These are phyloP conservation scores for Anticlea derivata DNA, from an alignment of 2,888 invertebrate genomes.

Conservation along the genomic window DNA sequence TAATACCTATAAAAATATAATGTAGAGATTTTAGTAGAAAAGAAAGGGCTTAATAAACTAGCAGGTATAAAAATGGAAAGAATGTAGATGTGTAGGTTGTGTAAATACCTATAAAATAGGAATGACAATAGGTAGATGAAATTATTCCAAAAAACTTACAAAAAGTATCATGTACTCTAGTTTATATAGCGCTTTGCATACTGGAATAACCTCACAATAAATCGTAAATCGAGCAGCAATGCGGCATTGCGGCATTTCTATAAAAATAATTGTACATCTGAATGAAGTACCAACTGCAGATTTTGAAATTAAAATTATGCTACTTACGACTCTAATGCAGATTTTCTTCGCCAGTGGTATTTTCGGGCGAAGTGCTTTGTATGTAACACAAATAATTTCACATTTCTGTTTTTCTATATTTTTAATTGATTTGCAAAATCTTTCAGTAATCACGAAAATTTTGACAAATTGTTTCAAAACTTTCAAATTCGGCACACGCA, in stretches of 20 bases:
- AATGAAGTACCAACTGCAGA: constrained; percentile 15
- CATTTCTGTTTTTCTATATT: constrained; percentile 62
- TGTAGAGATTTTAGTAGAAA: no score
- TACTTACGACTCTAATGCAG: constrained; percentile 65
- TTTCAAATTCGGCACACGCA: constrained; percentile 73
- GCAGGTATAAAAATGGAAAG: no score
- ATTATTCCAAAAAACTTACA: neutral
- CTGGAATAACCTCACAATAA: constrained; percentile 40
- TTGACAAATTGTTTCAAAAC: constrained; percentile 66
- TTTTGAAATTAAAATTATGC: constrained; percentile 38
- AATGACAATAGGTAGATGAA: neutral
- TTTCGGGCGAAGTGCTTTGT: constrained; percentile 46
- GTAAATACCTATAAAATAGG: no score
- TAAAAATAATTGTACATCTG: constrained; percentile 26
- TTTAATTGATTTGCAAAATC: constrained; percentile 46
- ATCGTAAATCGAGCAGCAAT: constrained; percentile 70
- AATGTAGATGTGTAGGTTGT: no score
- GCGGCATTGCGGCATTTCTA: constrained; percentile 53
- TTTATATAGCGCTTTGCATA: constrained; percentile 46
- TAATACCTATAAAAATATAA: no score
- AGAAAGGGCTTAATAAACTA: no score
- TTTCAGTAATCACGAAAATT: constrained; percentile 57
- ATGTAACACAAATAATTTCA: constrained; percentile 61
- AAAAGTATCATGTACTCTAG: constrained; percentile 29
- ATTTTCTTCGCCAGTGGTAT: constrained; percentile 54